A percentile compares a stretch with the other conserved stretches of the same genome.
phyloP scores from a whole-genome alignment of 2,888 invertebrate species.

The Merodon equestris region DNA sequence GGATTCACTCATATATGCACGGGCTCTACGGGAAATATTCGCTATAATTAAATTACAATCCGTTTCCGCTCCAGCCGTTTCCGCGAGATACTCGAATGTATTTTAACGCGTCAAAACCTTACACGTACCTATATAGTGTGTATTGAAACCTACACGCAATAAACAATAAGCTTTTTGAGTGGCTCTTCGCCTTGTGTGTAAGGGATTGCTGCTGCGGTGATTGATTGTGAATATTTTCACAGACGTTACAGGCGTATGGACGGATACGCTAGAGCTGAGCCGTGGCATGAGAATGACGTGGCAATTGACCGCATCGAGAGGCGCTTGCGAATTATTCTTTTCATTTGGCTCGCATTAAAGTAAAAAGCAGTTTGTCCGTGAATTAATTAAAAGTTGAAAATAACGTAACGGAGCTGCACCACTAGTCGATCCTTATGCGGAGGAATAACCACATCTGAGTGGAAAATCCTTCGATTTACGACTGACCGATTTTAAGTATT shows the following conservation, averaged over 20 bases:
- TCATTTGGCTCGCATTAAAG: slow-evolving; percentile 23
- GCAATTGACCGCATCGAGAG: slow-evolving; percentile 6
- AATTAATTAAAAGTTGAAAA: slow-evolving; percentile 13
- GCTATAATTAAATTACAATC: slow-evolving; percentile 52
- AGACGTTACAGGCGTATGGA: background rate
- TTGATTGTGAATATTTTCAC: slow-evolving; percentile 20
- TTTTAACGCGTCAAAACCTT: too few species aligned
- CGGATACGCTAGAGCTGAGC: too few species aligned
- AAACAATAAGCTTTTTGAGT: slow-evolving; percentile 35
- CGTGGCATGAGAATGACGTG: background rate
- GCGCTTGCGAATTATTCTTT: slow-evolving; percentile 17
- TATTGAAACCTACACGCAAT: slow-evolving; percentile 50
- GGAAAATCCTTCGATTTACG: too few species aligned
- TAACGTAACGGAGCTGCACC: background rate
- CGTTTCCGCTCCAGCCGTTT: too few species aligned
- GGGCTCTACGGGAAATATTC: slow-evolving; percentile 29
- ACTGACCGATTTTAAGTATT: too few species aligned
- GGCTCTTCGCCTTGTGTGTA: slow-evolving; percentile 10
- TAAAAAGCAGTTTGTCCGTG: background rate
- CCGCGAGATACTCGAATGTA: too few species aligned
- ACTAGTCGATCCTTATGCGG: too few species aligned
- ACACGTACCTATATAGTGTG: slow-evolving; percentile 15
- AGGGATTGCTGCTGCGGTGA: slow-evolving; percentile 18
- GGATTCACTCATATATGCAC: slow-evolving; percentile 29
- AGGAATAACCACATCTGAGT: too few species aligned